A percentile compares a stretch with the other conserved stretches of the same genome.
Evolutionary conservation across 1,140 invertebrate genomes (phyloP).

Genomic region (Lepidotrigona ventralis): DNA sequence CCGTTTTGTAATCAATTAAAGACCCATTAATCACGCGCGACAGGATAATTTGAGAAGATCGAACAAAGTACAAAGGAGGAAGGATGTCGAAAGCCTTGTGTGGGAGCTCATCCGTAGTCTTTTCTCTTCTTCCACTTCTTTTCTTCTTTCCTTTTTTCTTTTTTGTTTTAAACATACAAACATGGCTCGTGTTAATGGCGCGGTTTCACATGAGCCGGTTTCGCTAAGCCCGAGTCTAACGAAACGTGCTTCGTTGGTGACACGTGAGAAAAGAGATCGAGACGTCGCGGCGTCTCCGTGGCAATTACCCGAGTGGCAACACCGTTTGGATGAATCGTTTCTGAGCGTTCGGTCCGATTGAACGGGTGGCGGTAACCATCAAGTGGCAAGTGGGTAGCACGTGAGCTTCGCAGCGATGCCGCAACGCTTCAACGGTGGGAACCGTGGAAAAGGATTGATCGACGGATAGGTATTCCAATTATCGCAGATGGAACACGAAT

Average conservation of each 20-base stretch:
- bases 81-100: neutral
- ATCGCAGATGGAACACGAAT: constrained; percentile 64
- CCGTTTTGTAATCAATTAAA: neutral
- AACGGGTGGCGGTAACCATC: neutral
- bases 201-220: constrained; percentile 55
- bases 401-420: neutral
- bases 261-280: constrained; percentile 62
- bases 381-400: constrained; percentile 3
- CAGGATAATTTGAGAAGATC: neutral
- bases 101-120: too few species aligned
- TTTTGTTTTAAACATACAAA: neutral
- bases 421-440: constrained; percentile 59
- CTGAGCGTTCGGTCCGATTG: neutral
- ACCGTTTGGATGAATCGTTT: constrained; percentile 31
- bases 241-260: constrained; percentile 60
- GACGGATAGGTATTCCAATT: constrained; percentile 60
- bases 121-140: too few species aligned
- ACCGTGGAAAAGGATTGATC: constrained; percentile 64
- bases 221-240: constrained; percentile 16
- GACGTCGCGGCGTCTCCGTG: constrained; percentile 10
- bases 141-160: too few species aligned
- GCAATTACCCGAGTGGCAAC: constrained; percentile 34
- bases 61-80: neutral
- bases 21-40: neutral
- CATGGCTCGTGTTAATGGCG: constrained; percentile 44